Conservation (phyloP, 1,140 invertebrate species). For the Tetranychus urticae region DNA sequence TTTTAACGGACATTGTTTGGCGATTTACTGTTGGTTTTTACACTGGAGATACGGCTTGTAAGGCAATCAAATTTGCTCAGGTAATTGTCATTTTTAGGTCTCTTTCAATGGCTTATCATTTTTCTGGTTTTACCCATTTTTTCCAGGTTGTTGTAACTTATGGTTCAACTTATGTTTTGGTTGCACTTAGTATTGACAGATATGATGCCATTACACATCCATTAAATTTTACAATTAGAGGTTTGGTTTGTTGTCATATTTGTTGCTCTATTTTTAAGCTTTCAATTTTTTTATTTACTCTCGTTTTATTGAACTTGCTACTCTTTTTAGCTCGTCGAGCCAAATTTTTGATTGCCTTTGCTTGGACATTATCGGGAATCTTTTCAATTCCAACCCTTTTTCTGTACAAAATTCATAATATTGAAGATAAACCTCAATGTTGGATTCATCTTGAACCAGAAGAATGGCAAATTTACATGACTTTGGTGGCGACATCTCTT, state of each 20-base stretch:
- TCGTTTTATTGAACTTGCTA: too few species aligned
- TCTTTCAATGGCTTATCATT: not conserved
- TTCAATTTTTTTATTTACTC: not conserved
- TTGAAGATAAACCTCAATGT: conserved; percentile 42
- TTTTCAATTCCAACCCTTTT: conserved; percentile 62
- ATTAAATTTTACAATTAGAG: conserved; percentile 43
- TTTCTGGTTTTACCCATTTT: not conserved
- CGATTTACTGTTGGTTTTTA: conserved; percentile 59
- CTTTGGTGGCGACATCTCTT: conserved; percentile 47
- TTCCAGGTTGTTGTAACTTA: conserved; percentile 43
- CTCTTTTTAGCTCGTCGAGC: conserved; percentile 50
- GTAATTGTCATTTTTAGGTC: conserved; percentile 17
- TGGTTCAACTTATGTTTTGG: conserved; percentile 78
- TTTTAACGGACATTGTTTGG: conserved; percentile 66
- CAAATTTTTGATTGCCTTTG: conserved; percentile 42
- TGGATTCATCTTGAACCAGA: conserved; percentile 58
- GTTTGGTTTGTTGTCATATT: not conserved
- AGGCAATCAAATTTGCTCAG: conserved; percentile 56
- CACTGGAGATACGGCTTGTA: conserved; percentile 64
- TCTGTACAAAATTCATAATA: conserved; percentile 44
- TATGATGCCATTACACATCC: conserved; percentile 84
- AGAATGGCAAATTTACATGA: conserved; percentile 66
- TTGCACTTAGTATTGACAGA: conserved; percentile 75
- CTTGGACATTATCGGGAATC: conserved; percentile 52
- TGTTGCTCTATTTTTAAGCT: not conserved